Evolutionary conservation across 2,888 invertebrate species (phyloP), one percentile per base, ranked within the genome.

Genomic region (Oasisia sp.): DNA sequence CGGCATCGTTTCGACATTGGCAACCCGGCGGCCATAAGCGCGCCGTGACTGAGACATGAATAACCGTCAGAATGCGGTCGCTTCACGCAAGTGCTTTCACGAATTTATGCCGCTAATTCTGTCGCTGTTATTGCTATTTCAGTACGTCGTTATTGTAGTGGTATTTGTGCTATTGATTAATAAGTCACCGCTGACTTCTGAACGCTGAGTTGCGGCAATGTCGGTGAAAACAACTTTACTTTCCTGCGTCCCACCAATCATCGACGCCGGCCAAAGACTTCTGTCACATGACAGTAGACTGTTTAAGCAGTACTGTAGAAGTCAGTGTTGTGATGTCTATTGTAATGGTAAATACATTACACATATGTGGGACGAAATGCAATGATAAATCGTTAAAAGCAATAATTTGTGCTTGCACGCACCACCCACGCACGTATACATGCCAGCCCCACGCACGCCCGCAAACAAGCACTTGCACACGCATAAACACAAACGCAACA

Each of bases 71-170:
- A 74, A 27, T 27, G 74, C 74, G 2, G 74, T n/a, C 14, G 74
- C 27, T n/a, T 19, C 74, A 74, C 74, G n/a, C 74, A 2, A 74
- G 74, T 74, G 74, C 74, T n/a, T 74, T 74, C 74, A 74, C 74
- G 74, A 74, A 74, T 74, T 74, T 5, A 74, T 74, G 74, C 74
- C n/a, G 74, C 27, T 74, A 74, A 74, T 74, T 74, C 74, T 19
- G 74, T 74, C 74, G 74, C 27, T n/a, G 27, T 74, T 74, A 74
- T 74, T 74, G 27, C n/a, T 74, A 74, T 74, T 74, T 74, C 19
- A 74, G n/a, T 74, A 74, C 74, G 74, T 74, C 74, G 74, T 74
- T 74, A 74, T 74, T 74, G 74, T 74, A 27, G 74, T 74, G 74
- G 74, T 74, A 27, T 74, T 74, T 74, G 14, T 74, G 74, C 27